phyloP scores from a whole-genome alignment of 2,797 vertebrate genomes.

The Margarornis squamiger region DNA sequence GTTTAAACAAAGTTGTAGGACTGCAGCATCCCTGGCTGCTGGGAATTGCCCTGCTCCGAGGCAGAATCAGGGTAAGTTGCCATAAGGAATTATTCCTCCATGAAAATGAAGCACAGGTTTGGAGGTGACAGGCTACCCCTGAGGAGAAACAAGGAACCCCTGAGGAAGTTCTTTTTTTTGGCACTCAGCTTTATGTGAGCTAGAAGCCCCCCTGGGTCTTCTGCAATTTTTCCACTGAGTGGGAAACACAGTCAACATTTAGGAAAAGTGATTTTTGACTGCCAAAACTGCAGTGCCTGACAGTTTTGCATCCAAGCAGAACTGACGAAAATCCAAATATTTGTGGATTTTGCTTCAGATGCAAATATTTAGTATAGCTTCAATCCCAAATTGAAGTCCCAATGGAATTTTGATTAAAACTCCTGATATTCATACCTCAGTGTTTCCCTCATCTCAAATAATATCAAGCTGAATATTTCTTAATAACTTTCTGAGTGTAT shows the following conservation, averaged over 20 bases:
- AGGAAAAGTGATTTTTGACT: conserved; percentile 60
- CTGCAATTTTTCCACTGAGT: conserved; percentile 66
- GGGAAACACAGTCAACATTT: conserved; percentile 67
- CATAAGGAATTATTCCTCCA: conserved; percentile 34
- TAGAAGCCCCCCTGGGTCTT: conserved; percentile 61
- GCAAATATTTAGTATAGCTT: conserved; percentile 59
- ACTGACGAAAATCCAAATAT: conserved; percentile 71
- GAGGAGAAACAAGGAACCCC: conserved; percentile 69
- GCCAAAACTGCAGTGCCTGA: conserved; percentile 64
- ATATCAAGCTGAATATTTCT: conserved; percentile 22
- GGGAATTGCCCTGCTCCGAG: conserved; percentile 22
- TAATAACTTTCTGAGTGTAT: conserved; percentile 18
- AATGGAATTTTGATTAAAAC: conserved; percentile 47
- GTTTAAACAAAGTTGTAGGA: conserved; percentile 41
- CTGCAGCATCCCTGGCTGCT: neutral
- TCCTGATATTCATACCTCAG: conserved; percentile 39
- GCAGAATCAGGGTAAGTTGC: conserved; percentile 39
- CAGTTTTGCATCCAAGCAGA: conserved; percentile 66
- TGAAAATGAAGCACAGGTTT: conserved; percentile 25
- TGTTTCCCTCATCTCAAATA: conserved; percentile 46
- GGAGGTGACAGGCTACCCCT: conserved; percentile 59
- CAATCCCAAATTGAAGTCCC: conserved; percentile 27
- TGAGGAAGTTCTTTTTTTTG: conserved; percentile 66
- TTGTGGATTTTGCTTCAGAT: conserved; percentile 61
- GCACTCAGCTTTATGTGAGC: neutral